Percentiles rank a stretch among this genome's conserved stretches.
These are phyloP conservation scores for Thripadectes ignobilis DNA, from an alignment of 2,797 vertebrate species.

Conservation along the genomic window DNA sequence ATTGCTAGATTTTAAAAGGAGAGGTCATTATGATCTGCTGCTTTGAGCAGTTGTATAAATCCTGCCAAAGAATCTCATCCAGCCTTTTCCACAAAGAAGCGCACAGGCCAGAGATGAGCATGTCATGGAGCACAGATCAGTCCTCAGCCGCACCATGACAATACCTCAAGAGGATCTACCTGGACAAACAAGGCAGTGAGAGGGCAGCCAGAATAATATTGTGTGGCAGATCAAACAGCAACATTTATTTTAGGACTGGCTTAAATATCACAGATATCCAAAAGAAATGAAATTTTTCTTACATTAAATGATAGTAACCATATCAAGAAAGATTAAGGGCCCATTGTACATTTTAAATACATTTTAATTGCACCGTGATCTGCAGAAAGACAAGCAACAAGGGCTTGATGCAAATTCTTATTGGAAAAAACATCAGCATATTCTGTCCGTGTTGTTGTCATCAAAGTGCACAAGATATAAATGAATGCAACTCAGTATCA, in stretches of 20 bases:
- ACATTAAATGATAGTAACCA: neutral
- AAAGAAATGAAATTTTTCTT: neutral
- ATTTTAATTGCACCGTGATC: neutral
- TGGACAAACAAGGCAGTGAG: neutral
- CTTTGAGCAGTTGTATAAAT: neutral
- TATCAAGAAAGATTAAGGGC: neutral
- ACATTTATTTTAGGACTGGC: neutral
- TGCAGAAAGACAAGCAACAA: neutral
- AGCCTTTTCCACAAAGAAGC: neutral
- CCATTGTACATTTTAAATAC: neutral
- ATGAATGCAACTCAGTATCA: neutral
- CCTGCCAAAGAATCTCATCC: neutral
- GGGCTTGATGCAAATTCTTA: neutral
- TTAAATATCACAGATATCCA: neutral
- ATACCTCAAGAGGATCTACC: neutral
- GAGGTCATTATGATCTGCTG: neutral
- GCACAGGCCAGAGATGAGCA: fast-evolving
- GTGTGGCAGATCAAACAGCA: neutral
- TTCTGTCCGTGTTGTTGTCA: neutral
- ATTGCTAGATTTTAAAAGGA: neutral
- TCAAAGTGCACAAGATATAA: neutral
- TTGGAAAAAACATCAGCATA: neutral
- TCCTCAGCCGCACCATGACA: neutral
- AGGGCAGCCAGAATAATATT: neutral
- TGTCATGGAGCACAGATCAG: neutral